phyloP scores from a whole-genome alignment of 2,888 invertebrate species.

The Lasius platythorax region DNA sequence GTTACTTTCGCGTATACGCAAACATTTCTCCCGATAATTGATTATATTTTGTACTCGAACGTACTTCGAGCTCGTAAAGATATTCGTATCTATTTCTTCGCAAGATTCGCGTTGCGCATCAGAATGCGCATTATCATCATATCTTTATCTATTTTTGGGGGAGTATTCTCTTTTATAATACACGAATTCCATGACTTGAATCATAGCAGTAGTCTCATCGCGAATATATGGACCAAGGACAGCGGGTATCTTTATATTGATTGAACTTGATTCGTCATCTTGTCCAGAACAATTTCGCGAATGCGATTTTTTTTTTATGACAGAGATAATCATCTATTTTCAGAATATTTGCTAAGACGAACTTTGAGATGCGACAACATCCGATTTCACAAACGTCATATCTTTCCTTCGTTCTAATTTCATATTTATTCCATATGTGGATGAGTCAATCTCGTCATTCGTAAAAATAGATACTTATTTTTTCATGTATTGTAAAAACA shows the following conservation, averaged over 20 bases:
- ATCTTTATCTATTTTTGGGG: not conserved
- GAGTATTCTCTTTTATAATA: constrained; percentile 18
- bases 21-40: constrained; percentile 33
- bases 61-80: not conserved
- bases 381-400: not conserved
- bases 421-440: not conserved
- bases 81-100: not conserved
- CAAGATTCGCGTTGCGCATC: not conserved
- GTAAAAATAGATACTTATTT: not conserved
- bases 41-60: not conserved
- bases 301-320: not conserved
- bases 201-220: not conserved
- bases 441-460: not conserved
- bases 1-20: constrained; percentile 5
- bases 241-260: not conserved
- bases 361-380: not conserved
- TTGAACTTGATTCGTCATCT: constrained; percentile 18
- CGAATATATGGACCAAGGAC: constrained; percentile 31
- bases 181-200: constrained; percentile 3
- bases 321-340: constrained; percentile 9
- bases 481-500: not conserved
- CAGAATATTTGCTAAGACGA: not conserved
- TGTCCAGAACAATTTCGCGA: not conserved
- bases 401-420: not conserved
- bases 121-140: constrained; percentile 14